Base-by-base conservation (phyloP, 2,888 invertebrate genomes). In the Euspilapteryx auroguttella region DNA sequence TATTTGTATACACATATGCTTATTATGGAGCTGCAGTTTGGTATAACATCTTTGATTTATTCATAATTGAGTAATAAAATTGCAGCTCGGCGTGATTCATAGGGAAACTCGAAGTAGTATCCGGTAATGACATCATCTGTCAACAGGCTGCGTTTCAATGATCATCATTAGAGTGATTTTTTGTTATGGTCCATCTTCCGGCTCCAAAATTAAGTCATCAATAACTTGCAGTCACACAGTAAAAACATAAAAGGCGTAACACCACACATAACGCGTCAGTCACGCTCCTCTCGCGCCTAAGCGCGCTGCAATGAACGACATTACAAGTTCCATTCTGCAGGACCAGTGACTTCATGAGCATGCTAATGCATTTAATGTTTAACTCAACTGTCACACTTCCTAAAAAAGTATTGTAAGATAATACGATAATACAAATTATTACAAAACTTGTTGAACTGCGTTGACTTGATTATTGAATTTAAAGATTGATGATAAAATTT, bases 181-280 rank as follows among this genome's bases (percentile, higher is more conserved):
- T n/a, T n/a, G n/a, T n/a, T n/a, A n/a, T n/a, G n/a, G 44, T 28
- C 31, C 34, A 11, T 37, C 47, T 54, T 64, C 66, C 63, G 62
- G 55, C 42, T 43, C 38, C 43, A 41, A 63, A 69, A 73, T 73
- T 50, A 71, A 75, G 71, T 69, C 73, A 68, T 71, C 51, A 68
- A 69, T 62, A 55, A 63, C 55, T 44, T 54, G 42, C 39, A 37
- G n/a, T n/a, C n/a, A n/a, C n/a, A n/a, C n/a, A n/a, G n/a, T n/a
- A n/a, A n/a, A n/a, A n/a, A n/a, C n/a, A n/a, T n/a, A n/a, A 49
- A 54, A 62, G 47, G 48, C 53, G 43, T 66, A 68, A 66, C 56
- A 53, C 66, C 63, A 40, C 46, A 43, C 37, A 47, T 54, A 57
- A 59, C 55, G 49, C 40, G 49, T 41, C 40, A 49, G 71, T 71